Evolutionary conservation across 2,113 vertebrate genomes (phyloP), one percentile per base, ranked within the genome.

Genomic region (Falcunculus frontatus): DNA sequence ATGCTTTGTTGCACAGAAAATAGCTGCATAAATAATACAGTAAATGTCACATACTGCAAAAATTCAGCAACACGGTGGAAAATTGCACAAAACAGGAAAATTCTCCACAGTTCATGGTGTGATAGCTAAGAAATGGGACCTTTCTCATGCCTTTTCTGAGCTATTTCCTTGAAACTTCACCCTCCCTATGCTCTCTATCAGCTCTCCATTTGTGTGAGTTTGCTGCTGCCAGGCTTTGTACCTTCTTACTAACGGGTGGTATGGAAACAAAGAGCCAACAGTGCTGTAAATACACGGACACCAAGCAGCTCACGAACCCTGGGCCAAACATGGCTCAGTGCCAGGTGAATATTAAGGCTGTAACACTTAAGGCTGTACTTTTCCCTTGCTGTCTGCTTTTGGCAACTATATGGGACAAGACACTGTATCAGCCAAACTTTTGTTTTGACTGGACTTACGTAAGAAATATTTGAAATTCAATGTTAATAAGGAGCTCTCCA

Each of bases 361-460:
- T 26, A 35, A 19, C 4, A 19, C 10, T n/a, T n/a, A n/a, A n/a
- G n/a, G n/a, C n/a, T n/a, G 3, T 4, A 11, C 6, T 69, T 83
- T 49, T 49, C 46, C 22, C 4, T 10, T 26, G n/a, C 4, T 25
- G 25, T 26, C 64, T 87, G 52, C 37, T 77, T 80, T 62, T 78
- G 69, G 26, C 37, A 75, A 1, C 26, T 32, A 2, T 12, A 8
- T 30, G 20, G 23, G 65, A 44, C 17, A 41, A 22, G 47, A 65
- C 21, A 32, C 10, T 49, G 7, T 13, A 50, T 4, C 20, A 37
- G 22, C 5, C 67, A 26, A 78, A 50, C 35, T 59, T 83, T 30
- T 49, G 26, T 25, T 59, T 89, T 25, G 16, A 22, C 30, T 46
- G 35, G 9, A 4, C 7, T 62, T 84, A 16, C 0, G 0, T n/a